phyloP scores from a whole-genome alignment of 2,888 invertebrate species.

The Himalopsyche anomala region DNA sequence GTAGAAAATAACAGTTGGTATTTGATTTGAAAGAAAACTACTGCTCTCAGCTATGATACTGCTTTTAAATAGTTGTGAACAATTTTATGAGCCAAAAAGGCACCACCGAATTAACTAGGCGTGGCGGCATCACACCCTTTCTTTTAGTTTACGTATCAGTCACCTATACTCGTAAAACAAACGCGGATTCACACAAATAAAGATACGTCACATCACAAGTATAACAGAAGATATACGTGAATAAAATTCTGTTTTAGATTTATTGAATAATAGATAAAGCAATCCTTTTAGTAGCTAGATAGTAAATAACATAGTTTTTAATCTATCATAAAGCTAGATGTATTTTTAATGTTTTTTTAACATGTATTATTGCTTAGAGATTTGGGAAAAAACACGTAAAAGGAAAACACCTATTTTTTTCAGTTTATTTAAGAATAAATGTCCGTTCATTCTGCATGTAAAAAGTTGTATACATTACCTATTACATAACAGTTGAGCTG shows the following conservation, averaged over 20 bases:
- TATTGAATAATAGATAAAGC: slow-evolving; percentile 19
- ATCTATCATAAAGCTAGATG: background rate
- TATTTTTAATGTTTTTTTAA: too few species aligned
- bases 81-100: background rate
- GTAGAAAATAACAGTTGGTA: too few species aligned
- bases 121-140: slow-evolving; percentile 25
- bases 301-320: background rate
- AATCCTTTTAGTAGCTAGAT: too few species aligned
- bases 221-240: background rate
- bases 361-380: too few species aligned
- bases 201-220: slow-evolving; percentile 22
- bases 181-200: background rate
- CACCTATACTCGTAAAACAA: slow-evolving; percentile 32
- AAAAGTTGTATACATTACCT: too few species aligned
- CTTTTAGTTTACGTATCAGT: slow-evolving; percentile 24
- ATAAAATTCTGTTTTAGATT: background rate
- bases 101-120: slow-evolving; percentile 15
- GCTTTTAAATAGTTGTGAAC: background rate
- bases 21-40: too few species aligned
- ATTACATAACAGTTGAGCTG: too few species aligned
- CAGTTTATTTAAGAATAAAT: too few species aligned
- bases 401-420: too few species aligned
- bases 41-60: background rate
- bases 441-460: too few species aligned
- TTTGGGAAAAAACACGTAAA: too few species aligned